Base-by-base conservation (phyloP, 2,888 invertebrate genomes). In the Plebejus argus region DNA sequence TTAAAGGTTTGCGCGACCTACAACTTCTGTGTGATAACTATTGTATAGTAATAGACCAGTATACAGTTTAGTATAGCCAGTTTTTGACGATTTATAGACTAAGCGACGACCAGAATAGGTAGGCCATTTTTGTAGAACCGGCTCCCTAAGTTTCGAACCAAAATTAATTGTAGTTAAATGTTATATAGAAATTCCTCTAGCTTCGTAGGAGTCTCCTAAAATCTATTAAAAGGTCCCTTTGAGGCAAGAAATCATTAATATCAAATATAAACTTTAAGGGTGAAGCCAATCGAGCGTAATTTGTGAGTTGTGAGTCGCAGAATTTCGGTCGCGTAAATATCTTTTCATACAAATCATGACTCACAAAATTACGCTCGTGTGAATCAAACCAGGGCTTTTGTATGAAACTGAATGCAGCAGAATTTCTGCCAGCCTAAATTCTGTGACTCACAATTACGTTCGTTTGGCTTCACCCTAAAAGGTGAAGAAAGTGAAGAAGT, bases 11-110 rank as follows among this genome's bases (percentile, higher is more conserved):
- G 53, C 53, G 53, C 53, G 15, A 15, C 53, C 5, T 49, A 18
- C 15, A 33, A 66, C 28, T 66, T 33, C 66, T 33, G 66, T 33
- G 66, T 66, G 66, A 66, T 66, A 61, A 61, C 61, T 20, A 33
- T 66, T 23, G 23, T 66, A 23, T 5, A 20, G 28, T 58, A 61
- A 61, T 66, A 66, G 6, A 66, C 66, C 66, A 28, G 28, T 66
- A 28, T 66, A 66, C 28, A 66, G 23, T 23, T 61, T 66, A 66
- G 66, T 6, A 15, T 66, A 66, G 66, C 4, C 66, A 66, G 66
- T 28, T 66, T 66, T 66, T 15, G 18, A 66, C 28, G 15, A 12
- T 66, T 66, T 66, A 66, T 66, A 33, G 66, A 23, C 66, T 66
- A 66, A 66, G 66, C 28, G 4, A 66, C 28, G 66, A 66, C 66